Conservation (phyloP, 2,888 invertebrate genomes). For the Caenorhabditis sp. region DNA sequence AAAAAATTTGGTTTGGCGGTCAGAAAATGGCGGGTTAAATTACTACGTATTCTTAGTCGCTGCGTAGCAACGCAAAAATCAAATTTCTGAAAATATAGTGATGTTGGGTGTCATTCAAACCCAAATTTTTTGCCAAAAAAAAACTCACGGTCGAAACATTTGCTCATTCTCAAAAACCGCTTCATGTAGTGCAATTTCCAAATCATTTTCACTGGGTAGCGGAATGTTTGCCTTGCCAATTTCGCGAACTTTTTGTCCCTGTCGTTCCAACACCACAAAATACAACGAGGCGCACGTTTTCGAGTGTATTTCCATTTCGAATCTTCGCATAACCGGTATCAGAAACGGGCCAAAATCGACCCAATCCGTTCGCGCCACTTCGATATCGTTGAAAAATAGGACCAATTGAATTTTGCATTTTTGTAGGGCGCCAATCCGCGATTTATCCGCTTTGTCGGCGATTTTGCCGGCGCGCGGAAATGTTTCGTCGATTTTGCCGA, state of each 20-base stretch:
- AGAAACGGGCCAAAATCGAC: constrained; percentile 18
- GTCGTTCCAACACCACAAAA: constrained; percentile 18
- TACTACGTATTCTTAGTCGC: not conserved
- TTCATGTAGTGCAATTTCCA: constrained; percentile 28
- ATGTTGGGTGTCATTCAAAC: not conserved
- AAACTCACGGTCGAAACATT: constrained; percentile 16
- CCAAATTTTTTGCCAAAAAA: not conserved
- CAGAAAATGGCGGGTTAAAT: too few relatives aligned
- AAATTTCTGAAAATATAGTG: not conserved
- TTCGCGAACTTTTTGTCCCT: constrained; percentile 7
- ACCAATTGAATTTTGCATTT: constrained; percentile 16
- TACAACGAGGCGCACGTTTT: constrained; percentile 4
- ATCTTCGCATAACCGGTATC: constrained; percentile 15
- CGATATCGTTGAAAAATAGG: constrained; percentile 31
- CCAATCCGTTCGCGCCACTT: constrained; percentile 28
- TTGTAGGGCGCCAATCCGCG: constrained; percentile 1
- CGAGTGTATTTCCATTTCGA: constrained; percentile 30
- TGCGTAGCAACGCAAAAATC: not conserved
- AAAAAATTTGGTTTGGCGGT: not conserved
- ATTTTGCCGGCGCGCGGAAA: constrained; percentile 19
- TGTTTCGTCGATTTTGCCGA: constrained; percentile 12
- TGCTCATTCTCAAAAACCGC: constrained; percentile 20
- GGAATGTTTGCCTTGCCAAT: constrained; percentile 28
- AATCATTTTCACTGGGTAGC: constrained; percentile 16
- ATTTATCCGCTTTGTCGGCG: constrained; percentile 8